These are phyloP conservation scores for Rhynchotus rufescens DNA, from an alignment of 2,797 vertebrate genomes.

Conservation along the genomic window DNA sequence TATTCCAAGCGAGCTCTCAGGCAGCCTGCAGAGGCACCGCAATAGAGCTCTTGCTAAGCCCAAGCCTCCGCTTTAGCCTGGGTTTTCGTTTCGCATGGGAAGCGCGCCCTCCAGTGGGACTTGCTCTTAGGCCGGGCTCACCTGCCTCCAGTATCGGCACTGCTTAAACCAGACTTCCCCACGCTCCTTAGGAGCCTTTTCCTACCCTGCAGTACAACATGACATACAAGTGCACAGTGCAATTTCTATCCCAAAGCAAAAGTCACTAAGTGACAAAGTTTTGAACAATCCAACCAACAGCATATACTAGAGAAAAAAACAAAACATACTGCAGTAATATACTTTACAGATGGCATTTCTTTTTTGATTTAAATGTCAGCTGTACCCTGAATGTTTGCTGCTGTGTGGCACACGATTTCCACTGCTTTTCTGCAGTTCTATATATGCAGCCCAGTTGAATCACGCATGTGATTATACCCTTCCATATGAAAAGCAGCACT, in stretches of 20 bases:
- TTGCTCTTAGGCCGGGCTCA: fast-evolving
- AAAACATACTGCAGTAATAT: neutral
- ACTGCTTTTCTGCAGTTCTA: neutral
- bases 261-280: neutral
- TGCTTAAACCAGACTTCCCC: neutral
- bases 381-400: neutral
- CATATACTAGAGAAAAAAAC: neutral
- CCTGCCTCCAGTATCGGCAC: too few relatives aligned
- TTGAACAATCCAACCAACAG: neutral
- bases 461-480: neutral
- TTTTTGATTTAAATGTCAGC: neutral
- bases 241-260: neutral
- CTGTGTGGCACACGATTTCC: neutral
- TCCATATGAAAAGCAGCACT: neutral
- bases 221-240: neutral
- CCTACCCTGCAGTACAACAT: neutral
- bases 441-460: neutral
- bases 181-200: neutral
- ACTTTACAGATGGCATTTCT: neutral
- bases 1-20: neutral
- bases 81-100: constrained; percentile 38
- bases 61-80: neutral
- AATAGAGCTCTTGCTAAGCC: neutral
- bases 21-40: neutral
- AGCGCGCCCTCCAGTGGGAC: constrained; percentile 79